phyloP scores from a whole-genome alignment of 2,113 vertebrate genomes.

The Dinomys branickii region DNA sequence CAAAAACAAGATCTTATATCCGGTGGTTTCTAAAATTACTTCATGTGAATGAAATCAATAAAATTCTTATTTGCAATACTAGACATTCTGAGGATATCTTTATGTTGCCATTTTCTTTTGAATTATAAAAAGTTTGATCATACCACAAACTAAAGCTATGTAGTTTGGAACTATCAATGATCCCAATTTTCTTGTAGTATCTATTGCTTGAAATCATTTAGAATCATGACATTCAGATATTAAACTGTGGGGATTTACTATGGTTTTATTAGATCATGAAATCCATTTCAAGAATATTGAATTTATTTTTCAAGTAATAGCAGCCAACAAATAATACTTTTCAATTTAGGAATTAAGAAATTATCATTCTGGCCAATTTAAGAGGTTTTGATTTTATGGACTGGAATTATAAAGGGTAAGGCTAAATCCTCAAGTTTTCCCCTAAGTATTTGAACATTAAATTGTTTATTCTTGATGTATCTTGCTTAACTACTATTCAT shows the following conservation, averaged over 20 bases:
- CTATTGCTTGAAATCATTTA: neutral
- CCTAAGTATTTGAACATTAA: neutral
- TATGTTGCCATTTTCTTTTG: neutral
- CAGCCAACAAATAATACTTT: neutral
- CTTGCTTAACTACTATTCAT: neutral
- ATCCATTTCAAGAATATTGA: neutral
- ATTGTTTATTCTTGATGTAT: neutral
- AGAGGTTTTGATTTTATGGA: neutral
- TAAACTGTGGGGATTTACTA: neutral
- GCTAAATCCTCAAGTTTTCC: neutral
- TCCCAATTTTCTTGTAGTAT: neutral
- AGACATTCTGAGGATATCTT: slow-evolving; percentile 4
- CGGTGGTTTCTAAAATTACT: neutral
- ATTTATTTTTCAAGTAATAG: neutral
- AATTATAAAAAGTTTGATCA: slow-evolving; percentile 10
- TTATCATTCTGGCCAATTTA: neutral
- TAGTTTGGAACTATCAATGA: neutral
- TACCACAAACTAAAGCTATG: neutral
- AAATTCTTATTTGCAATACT: neutral
- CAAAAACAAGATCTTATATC: neutral
- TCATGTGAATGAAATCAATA: neutral
- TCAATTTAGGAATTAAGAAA: neutral
- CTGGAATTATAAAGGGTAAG: neutral
- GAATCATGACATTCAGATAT: neutral
- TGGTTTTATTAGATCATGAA: neutral